Evolutionary conservation across 2,888 invertebrate genomes (phyloP).

Genomic region (Nematopogon swammerdamellus): DNA sequence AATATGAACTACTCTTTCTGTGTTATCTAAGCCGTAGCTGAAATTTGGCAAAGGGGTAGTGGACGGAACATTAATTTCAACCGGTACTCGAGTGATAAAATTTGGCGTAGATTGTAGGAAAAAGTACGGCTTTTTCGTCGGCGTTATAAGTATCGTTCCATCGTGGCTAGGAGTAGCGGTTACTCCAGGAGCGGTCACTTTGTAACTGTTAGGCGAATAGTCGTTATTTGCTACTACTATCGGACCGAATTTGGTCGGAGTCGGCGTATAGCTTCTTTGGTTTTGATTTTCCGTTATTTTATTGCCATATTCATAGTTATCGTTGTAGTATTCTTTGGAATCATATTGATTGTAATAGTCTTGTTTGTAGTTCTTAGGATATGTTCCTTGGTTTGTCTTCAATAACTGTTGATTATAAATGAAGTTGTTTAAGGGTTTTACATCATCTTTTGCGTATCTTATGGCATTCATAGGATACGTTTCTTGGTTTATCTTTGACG

Average conservation of each 20-base stretch:
- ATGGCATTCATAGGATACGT: neutral
- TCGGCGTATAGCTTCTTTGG: slow-evolving; percentile 20
- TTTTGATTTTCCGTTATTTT: no score
- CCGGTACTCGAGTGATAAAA: slow-evolving; percentile 14
- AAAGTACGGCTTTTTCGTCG: slow-evolving; percentile 3
- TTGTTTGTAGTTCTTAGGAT: slow-evolving; percentile 14
- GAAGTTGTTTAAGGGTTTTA: no score
- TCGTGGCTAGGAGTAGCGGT: slow-evolving; percentile 20
- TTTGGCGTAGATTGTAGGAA: slow-evolving; percentile 7
- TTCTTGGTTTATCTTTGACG: neutral
- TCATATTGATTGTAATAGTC: slow-evolving; percentile 22
- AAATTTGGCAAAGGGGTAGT: slow-evolving; percentile 15
- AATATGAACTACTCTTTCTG: slow-evolving; percentile 27
- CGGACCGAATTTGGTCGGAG: slow-evolving; percentile 6
- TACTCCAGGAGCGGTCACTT: slow-evolving; percentile 11
- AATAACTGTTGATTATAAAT: no score
- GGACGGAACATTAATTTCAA: slow-evolving; percentile 21
- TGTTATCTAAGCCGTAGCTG: slow-evolving; percentile 16
- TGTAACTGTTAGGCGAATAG: slow-evolving; percentile 4
- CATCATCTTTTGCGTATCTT: no score
- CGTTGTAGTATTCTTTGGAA: slow-evolving; percentile 33
- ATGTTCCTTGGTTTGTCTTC: no score
- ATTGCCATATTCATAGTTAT: slow-evolving; percentile 29
- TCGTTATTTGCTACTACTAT: slow-evolving; percentile 8
- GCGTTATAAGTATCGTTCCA: slow-evolving; percentile 10